phyloP scores from a whole-genome alignment of 2,113 vertebrate species.

The Cercopithecus mona region DNA sequence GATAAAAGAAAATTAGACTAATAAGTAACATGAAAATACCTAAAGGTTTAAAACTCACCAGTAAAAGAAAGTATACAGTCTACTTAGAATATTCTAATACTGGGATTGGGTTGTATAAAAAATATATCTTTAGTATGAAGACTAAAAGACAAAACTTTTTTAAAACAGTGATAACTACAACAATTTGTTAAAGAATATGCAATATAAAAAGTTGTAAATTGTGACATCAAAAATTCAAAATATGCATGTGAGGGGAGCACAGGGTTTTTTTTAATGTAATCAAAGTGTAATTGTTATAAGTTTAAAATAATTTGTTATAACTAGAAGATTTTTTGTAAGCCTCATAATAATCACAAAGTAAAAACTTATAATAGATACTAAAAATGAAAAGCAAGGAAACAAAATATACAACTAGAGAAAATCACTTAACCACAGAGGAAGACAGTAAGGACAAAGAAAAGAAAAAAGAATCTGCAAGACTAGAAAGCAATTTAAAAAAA shows the following conservation, averaged over 20 bases:
- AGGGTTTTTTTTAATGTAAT: background rate
- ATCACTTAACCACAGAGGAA: background rate
- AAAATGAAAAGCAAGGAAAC: background rate
- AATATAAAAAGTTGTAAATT: background rate
- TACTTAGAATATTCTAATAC: background rate
- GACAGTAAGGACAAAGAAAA: background rate
- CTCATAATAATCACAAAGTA: background rate
- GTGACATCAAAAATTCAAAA: background rate
- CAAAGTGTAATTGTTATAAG: background rate
- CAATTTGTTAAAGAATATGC: background rate
- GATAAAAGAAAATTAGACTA: background rate
- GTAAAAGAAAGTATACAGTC: background rate
- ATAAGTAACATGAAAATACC: background rate
- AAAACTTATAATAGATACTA: background rate
- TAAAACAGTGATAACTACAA: background rate
- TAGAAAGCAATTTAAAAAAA: background rate
- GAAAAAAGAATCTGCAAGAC: background rate
- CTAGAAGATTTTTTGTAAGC: background rate
- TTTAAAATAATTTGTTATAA: background rate
- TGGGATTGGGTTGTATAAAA: background rate
- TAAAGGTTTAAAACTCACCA: background rate
- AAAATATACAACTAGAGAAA: background rate
- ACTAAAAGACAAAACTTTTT: background rate
- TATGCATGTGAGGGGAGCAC: background rate
- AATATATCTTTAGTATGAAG: background rate